These are phyloP conservation scores for Apus apus DNA, from an alignment of 2,113 vertebrate genomes.

Conservation along the genomic window DNA sequence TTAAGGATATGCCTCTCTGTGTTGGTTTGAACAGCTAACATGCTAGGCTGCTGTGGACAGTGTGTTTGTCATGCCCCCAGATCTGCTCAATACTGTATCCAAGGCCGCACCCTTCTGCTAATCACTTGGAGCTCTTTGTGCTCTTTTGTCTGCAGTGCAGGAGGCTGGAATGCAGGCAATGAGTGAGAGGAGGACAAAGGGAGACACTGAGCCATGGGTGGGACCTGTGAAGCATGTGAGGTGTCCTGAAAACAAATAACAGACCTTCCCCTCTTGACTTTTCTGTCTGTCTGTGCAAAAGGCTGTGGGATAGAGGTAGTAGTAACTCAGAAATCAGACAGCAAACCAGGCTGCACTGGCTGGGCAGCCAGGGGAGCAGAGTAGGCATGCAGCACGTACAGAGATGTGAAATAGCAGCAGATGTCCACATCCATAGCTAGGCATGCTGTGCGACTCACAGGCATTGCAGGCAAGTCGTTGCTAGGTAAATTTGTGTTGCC, in stretches of 20 bases:
- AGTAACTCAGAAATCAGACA: not conserved
- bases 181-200: not conserved
- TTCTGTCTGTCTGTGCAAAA: not conserved
- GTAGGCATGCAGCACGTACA: not conserved
- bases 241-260: not conserved
- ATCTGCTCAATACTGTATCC: fast-evolving
- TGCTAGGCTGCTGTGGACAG: not conserved
- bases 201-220: fast-evolving
- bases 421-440: not conserved
- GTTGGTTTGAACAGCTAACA: not conserved
- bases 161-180: not conserved
- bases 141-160: not conserved
- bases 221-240: fast-evolving
- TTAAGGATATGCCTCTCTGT: not conserved
- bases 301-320: not conserved
- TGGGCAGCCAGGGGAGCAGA: not conserved
- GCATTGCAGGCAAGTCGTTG: not conserved
- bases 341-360: fast-evolving
- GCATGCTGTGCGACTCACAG: not conserved
- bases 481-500: not conserved
- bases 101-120: not conserved
- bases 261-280: not conserved
- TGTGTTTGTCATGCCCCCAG: not conserved
- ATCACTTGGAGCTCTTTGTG: not conserved
- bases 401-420: not conserved